These are phyloP conservation scores for Acropternis orthonyx DNA, from an alignment of 2,797 vertebrate species.

Conservation along the genomic window DNA sequence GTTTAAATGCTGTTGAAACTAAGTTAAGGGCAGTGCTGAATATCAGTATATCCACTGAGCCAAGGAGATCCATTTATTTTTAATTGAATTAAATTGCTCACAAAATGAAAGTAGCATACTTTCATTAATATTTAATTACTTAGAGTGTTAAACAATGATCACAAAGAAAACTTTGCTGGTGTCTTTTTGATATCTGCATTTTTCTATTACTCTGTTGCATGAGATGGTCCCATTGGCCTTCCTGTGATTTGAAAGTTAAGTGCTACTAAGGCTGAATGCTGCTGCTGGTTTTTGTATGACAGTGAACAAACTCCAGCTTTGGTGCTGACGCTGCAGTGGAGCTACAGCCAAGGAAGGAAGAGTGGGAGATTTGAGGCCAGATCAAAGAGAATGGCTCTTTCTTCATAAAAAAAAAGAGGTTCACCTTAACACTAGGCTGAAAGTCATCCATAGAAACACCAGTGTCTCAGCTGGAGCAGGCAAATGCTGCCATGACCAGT, in stretches of 20 bases:
- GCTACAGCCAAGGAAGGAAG: fast-evolving
- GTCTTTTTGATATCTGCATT: slow-evolving; percentile 59
- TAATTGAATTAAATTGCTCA: slow-evolving; percentile 87
- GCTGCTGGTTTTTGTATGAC: not conserved
- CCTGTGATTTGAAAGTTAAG: slow-evolving; percentile 54
- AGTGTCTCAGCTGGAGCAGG: not conserved
- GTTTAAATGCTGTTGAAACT: slow-evolving; percentile 67
- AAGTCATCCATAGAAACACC: not conserved
- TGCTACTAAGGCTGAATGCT: not conserved
- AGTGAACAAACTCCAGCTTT: not conserved
- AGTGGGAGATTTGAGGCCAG: not conserved
- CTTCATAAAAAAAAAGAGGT: not conserved
- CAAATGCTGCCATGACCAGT: not conserved
- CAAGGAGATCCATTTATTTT: slow-evolving; percentile 84
- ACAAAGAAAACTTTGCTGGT: slow-evolving; percentile 77
- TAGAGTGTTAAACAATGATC: slow-evolving; percentile 81
- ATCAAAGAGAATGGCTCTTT: not conserved
- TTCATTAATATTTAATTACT: slow-evolving; percentile 85
- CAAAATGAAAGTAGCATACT: slow-evolving; percentile 83
- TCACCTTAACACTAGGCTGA: not conserved
- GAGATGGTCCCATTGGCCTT: slow-evolving; percentile 21
- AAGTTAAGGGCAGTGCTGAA: slow-evolving; percentile 72
- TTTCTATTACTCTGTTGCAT: slow-evolving; percentile 49
- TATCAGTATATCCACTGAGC: slow-evolving; percentile 78
- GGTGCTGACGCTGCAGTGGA: not conserved